Percentiles rank a stretch among this genome's conserved stretches.
These are phyloP conservation scores for Parauchenoglanis punctatus DNA, from an alignment of 2,797 vertebrate genomes.

Conservation along the genomic window DNA sequence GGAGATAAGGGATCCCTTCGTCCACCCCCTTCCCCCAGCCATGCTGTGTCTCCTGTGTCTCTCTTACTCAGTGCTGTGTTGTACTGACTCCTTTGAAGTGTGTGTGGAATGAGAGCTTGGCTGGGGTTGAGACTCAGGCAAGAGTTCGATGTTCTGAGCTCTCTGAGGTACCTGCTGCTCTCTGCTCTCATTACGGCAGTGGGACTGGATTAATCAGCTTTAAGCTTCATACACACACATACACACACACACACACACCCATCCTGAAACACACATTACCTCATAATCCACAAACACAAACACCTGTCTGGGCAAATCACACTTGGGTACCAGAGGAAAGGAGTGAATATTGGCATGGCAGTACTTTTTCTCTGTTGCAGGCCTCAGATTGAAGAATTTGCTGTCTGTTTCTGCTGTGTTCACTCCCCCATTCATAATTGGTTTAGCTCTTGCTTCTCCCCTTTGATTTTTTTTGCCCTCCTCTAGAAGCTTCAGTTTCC, in stretches of 20 bases:
- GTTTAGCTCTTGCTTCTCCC: conserved; percentile 45
- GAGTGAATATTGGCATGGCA: conserved; percentile 68
- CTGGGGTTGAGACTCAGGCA: conserved; percentile 73
- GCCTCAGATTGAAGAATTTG: conserved; percentile 34
- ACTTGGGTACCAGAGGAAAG: conserved; percentile 77
- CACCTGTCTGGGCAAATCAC: conserved; percentile 70
- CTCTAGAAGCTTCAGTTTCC: conserved; percentile 61
- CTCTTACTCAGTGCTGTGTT: conserved; percentile 71
- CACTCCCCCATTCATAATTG: conserved; percentile 39
- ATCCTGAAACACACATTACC: neutral
- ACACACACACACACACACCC: conserved; percentile 6
- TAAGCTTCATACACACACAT: conserved; percentile 82
- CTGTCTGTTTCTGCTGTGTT: conserved; percentile 33
- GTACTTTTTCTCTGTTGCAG: conserved; percentile 63
- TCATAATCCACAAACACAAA: conserved; percentile 7
- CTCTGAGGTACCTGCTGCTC: conserved; percentile 77
- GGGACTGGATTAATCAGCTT: conserved; percentile 92
- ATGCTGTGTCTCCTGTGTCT: conserved; percentile 47
- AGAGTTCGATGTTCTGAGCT: conserved; percentile 53
- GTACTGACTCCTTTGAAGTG: conserved; percentile 89
- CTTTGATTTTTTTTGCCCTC: conserved; percentile 43
- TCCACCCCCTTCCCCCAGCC: conserved; percentile 73
- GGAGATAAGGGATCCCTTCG: conserved; percentile 95
- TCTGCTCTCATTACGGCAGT: conserved; percentile 89
- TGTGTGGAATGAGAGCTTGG: conserved; percentile 73